A percentile compares a stretch with the other conserved stretches of the same genome.
Evolutionary conservation across 2,888 invertebrate genomes (phyloP).

Genomic region (Sarcophaga caerulescens): DNA sequence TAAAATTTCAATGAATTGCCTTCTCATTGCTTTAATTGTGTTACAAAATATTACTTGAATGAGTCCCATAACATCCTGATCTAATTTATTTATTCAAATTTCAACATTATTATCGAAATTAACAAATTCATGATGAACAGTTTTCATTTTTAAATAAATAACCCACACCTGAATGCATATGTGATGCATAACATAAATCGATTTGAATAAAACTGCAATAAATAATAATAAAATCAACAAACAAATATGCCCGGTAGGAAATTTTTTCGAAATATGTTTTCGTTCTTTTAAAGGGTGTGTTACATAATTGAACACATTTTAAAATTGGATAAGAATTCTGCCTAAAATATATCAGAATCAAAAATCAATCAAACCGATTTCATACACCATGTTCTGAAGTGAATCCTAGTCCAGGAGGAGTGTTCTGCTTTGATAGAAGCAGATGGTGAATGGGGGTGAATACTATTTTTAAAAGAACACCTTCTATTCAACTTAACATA

Average conservation of each 20-base stretch:
- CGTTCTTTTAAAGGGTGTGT: background rate
- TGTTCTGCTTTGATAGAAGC: no score
- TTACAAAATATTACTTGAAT: no score
- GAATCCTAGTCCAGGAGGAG: no score
- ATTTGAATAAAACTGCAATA: background rate
- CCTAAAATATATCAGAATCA: no score
- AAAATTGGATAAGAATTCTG: background rate
- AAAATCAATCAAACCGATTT: no score
- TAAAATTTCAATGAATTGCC: no score
- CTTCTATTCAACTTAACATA: no score
- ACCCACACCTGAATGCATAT: background rate
- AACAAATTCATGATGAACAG: constrained; percentile 1
- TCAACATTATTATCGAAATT: constrained; percentile 21
- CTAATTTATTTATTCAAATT: constrained; percentile 51
- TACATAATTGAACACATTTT: background rate
- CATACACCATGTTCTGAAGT: no score
- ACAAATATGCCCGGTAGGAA: constrained; percentile 21
- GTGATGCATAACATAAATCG: background rate
- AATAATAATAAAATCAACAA: constrained; percentile 23
- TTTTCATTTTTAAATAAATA: background rate
- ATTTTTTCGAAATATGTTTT: background rate
- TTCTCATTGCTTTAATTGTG: no score
- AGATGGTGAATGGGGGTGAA: no score
- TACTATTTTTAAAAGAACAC: no score
- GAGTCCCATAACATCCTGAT: background rate